Evolutionary conservation across 2,797 vertebrate species (phyloP).

Genomic region (Scomberomorus guttatus): DNA sequence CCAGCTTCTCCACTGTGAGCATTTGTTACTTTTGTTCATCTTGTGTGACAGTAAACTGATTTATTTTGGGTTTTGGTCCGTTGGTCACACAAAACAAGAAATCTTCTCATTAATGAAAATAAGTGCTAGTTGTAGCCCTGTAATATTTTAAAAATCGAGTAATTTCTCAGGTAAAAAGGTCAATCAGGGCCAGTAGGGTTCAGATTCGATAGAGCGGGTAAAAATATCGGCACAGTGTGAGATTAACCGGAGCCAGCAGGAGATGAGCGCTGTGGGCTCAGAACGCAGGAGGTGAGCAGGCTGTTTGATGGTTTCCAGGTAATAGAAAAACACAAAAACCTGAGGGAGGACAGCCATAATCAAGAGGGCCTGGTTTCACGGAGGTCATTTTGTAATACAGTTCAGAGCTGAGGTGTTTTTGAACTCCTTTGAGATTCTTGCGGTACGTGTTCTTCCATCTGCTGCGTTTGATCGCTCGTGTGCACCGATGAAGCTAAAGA

Average conservation of each 20-base stretch:
- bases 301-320: conserved; percentile 59
- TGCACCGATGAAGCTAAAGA: neutral
- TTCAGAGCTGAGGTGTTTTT: neutral
- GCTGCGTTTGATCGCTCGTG: neutral
- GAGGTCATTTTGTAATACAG: neutral
- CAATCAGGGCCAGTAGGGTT: neutral
- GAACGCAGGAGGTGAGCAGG: conserved; percentile 13
- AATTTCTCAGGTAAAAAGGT: no score
- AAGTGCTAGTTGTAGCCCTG: no score
- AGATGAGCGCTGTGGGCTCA: conserved; percentile 11
- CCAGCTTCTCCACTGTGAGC: neutral
- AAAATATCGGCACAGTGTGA: conserved; percentile 17
- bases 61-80: no score
- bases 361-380: neutral
- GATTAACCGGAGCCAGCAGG: conserved; percentile 8
- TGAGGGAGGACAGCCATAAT: conserved; percentile 36
- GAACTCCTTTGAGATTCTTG: neutral
- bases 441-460: neutral
- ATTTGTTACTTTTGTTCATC: neutral
- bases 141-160: no score
- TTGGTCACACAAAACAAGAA: no score
- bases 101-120: no score
- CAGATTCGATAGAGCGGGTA: neutral
- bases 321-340: conserved; percentile 49
- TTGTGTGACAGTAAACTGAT: no score